Percentiles rank a stretch among this genome's conserved stretches.
phyloP scores from a whole-genome alignment of 2,113 vertebrate genomes.

The Engraulis encrasicolus region DNA sequence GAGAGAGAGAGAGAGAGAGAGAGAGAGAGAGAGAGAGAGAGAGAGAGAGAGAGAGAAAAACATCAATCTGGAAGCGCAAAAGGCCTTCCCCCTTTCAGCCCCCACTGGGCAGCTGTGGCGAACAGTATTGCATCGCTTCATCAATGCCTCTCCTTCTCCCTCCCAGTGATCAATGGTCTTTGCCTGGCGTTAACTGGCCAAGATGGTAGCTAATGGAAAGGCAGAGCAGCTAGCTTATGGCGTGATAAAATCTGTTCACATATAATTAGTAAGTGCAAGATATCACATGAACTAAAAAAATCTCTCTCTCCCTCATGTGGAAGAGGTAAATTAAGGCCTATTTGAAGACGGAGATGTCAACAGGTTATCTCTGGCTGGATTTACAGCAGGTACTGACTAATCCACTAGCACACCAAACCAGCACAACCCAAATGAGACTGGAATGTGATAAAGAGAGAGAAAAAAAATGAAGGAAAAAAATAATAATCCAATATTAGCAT shows the following conservation, averaged over 20 bases:
- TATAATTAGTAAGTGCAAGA: not conserved
- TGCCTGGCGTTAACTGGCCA: not conserved
- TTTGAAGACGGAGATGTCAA: not conserved
- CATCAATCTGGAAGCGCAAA: conserved; percentile 33
- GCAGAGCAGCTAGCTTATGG: not conserved
- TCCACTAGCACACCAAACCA: not conserved
- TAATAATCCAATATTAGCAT: conserved; percentile 34
- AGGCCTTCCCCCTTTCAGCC: conserved; percentile 21
- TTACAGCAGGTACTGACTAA: not conserved
- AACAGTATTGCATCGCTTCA: conserved; percentile 23
- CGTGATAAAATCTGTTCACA: not conserved
- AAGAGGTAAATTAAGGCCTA: no score
- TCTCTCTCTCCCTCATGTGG: not conserved
- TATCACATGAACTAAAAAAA: not conserved
- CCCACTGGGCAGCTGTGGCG: conserved; percentile 19
- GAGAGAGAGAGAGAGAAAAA: no score
- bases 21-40: no score
- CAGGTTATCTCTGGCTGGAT: not conserved
- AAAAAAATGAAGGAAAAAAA: not conserved
- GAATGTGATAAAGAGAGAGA: not conserved
- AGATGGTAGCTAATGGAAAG: not conserved
- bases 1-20: no score
- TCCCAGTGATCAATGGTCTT: conserved; percentile 16
- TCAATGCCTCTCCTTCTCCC: conserved; percentile 17
- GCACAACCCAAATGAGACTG: not conserved